Percentiles rank a stretch among this genome's conserved stretches.
These are phyloP conservation scores for Merluccius polli DNA, from an alignment of 2,797 vertebrate genomes.

Conservation along the genomic window DNA sequence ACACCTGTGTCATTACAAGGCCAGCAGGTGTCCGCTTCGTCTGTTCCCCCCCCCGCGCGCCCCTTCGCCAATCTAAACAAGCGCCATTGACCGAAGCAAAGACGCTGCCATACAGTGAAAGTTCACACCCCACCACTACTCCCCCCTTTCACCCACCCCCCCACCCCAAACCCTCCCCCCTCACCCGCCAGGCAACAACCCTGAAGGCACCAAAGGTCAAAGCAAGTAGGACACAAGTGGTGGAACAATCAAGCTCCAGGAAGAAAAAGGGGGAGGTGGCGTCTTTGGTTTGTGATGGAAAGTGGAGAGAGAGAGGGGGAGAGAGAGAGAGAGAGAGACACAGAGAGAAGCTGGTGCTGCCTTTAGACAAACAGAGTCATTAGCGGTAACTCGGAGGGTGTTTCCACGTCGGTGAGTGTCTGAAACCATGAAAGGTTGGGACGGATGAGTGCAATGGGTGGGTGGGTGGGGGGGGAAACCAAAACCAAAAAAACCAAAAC, in stretches of 20 bases:
- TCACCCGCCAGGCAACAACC: conserved; percentile 1
- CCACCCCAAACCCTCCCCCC: no score
- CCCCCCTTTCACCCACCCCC: no score
- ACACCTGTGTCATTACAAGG: conserved; percentile 55
- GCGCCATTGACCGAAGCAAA: conserved; percentile 47
- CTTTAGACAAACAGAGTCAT: conserved; percentile 65
- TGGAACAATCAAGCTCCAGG: conserved; percentile 67
- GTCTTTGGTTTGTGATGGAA: no score
- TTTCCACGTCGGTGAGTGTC: conserved; percentile 56
- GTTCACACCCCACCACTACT: conserved; percentile 30
- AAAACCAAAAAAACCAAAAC: conserved; percentile 63
- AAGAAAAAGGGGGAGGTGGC: background rate
- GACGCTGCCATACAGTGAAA: conserved; percentile 57
- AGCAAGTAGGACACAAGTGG: conserved; percentile 60
- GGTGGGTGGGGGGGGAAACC: conserved; percentile 57
- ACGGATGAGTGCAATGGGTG: conserved; percentile 11
- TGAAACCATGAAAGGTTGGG: conserved; percentile 64
- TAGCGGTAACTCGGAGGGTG: conserved; percentile 65
- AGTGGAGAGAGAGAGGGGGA: no score
- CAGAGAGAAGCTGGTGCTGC: conserved; percentile 35
- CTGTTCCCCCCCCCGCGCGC: conserved; percentile 24
- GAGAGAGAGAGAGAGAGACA: background rate
- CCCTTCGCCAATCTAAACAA: conserved; percentile 37
- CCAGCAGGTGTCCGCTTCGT: conserved; percentile 63
- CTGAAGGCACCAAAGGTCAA: conserved; percentile 49